Percentiles rank a stretch among this genome's conserved stretches.
phyloP scores from a whole-genome alignment of 2,888 invertebrate species.

The Masnerella sp. region DNA sequence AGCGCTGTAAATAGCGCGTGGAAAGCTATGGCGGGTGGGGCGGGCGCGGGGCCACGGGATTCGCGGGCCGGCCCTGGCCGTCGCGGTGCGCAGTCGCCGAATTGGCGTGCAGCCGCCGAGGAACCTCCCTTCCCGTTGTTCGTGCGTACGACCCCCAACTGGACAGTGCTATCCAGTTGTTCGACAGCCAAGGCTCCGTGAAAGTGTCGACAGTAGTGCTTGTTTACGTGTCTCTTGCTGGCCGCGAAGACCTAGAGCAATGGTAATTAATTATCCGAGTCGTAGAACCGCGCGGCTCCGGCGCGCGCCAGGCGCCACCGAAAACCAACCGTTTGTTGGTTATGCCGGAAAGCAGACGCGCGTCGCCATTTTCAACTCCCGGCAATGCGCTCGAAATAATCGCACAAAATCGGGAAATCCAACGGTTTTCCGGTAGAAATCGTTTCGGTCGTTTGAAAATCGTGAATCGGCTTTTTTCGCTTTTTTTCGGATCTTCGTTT shows the following conservation, averaged over 20 bases:
- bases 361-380: conserved; percentile 74
- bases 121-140: conserved; percentile 76
- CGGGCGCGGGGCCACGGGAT: background rate
- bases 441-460: no score
- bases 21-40: background rate
- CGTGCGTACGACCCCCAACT: conserved; percentile 73
- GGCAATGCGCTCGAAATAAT: conserved; percentile 63
- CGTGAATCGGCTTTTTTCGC: no score
- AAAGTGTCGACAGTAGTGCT: conserved; percentile 74
- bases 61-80: background rate
- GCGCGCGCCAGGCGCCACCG: background rate
- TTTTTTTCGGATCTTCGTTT: no score
- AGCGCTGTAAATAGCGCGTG: no score
- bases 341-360: conserved; percentile 74
- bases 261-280: conserved; percentile 71
- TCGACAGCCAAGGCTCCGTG: conserved; percentile 71
- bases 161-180: conserved; percentile 73
- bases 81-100: conserved; percentile 66
- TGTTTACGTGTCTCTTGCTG: conserved; percentile 70
- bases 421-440: no score
- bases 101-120: conserved; percentile 63
- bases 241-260: conserved; percentile 69
- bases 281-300: conserved; percentile 4
- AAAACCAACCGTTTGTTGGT: conserved; percentile 62
- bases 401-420: no score